A percentile compares a stretch with the other conserved stretches of the same genome.
Conservation (phyloP, 2,113 vertebrate genomes). For the Antidorcas marsupialis region DNA sequence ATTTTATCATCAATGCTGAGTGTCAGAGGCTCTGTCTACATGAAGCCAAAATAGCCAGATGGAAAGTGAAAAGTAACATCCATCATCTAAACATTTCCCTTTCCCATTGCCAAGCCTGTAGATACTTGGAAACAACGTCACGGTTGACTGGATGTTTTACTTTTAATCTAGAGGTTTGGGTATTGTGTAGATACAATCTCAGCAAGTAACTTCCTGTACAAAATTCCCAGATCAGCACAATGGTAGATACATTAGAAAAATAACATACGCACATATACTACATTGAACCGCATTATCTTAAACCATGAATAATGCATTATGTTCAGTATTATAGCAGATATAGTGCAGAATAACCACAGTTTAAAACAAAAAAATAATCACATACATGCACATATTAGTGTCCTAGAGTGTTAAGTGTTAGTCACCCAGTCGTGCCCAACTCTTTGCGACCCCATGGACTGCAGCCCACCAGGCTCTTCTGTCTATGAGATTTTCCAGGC, state of each 20-base stretch:
- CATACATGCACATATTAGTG: neutral
- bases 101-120: constrained; percentile 39
- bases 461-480: neutral
- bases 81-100: constrained; percentile 61
- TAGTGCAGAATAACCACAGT: neutral
- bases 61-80: constrained; percentile 44
- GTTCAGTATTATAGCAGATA: neutral
- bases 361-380: neutral
- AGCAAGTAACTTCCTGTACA: neutral
- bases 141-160: constrained; percentile 44
- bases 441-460: neutral
- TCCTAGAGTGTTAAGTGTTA: neutral
- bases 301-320: neutral
- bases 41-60: constrained; percentile 56
- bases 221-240: neutral
- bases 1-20: constrained; percentile 37
- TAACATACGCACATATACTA: neutral
- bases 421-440: rapidly evolving
- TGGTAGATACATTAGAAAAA: neutral
- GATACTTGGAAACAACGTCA: constrained; percentile 28
- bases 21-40: constrained; percentile 23
- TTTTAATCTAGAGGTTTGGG: constrained; percentile 57
- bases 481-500: neutral
- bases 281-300: neutral
- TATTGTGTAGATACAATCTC: neutral